A percentile compares a stretch with the other conserved stretches of the same genome.
phyloP scores from a whole-genome alignment of 2,888 invertebrate genomes.

The Laspeyria flexula region DNA sequence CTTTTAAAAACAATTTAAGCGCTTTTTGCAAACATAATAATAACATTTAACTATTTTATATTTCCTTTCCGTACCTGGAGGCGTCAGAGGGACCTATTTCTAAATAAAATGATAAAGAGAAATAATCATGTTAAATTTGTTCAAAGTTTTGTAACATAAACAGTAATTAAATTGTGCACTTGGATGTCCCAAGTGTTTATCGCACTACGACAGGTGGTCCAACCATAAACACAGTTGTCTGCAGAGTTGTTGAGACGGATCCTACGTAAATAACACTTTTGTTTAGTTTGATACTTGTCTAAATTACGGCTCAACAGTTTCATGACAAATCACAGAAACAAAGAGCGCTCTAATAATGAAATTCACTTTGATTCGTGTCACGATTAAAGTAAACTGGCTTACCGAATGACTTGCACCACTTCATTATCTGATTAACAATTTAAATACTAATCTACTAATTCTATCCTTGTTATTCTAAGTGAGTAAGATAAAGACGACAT shows the following conservation, averaged over 20 bases:
- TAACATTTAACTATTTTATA: no score
- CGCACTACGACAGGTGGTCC: slow-evolving; percentile 57
- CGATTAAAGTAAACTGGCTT: slow-evolving; percentile 14
- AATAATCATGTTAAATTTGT: no score
- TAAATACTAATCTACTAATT: slow-evolving; percentile 1
- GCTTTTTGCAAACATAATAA: no score
- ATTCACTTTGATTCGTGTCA: slow-evolving; percentile 27
- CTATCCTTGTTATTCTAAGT: background rate
- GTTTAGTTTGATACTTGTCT: slow-evolving; percentile 44
- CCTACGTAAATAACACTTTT: slow-evolving; percentile 62
- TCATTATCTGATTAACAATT: slow-evolving; percentile 1
- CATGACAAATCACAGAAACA: slow-evolving; percentile 44
- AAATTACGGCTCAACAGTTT: slow-evolving; percentile 30
- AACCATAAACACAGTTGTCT: slow-evolving; percentile 62
- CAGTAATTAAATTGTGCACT: slow-evolving; percentile 39
- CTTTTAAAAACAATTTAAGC: no score
- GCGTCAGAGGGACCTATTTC: no score
- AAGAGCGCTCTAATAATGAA: slow-evolving; percentile 9
- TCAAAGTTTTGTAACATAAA: slow-evolving; percentile 24
- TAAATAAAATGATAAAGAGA: no score
- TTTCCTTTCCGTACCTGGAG: no score
- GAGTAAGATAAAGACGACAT: background rate
- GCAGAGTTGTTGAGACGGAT: slow-evolving; percentile 52
- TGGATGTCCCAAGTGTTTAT: slow-evolving; percentile 48
- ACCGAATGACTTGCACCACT: slow-evolving; percentile 7